These are phyloP conservation scores for Cephalophus harveyi DNA, from an alignment of 2,113 vertebrate genomes.

Conservation along the genomic window DNA sequence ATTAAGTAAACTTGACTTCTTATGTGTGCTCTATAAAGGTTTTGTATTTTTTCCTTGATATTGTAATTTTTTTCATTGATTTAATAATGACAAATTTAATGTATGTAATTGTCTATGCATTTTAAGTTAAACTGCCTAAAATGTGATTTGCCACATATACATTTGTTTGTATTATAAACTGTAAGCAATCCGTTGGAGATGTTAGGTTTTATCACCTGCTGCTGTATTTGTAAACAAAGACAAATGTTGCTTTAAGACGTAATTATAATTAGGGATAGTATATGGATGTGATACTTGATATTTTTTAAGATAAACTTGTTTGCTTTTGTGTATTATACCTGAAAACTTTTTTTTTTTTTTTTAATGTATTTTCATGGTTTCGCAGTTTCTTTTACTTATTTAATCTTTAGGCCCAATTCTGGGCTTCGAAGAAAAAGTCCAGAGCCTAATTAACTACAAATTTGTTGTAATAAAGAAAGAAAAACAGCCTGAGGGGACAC, in stretches of 20 bases:
- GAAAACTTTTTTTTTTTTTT: constrained; percentile 69
- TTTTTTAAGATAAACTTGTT: constrained; percentile 84
- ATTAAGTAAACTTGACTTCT: constrained; percentile 48
- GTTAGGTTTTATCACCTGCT: constrained; percentile 80
- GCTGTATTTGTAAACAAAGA: constrained; percentile 85
- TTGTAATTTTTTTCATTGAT: constrained; percentile 55
- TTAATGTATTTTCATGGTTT: constrained; percentile 83
- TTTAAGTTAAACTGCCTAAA: constrained; percentile 81
- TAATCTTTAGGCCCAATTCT: constrained; percentile 10
- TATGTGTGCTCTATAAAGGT: constrained; percentile 27
- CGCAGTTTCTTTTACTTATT: constrained; percentile 17
- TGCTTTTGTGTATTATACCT: constrained; percentile 84
- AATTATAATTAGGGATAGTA: constrained; percentile 79
- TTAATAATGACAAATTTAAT: constrained; percentile 58
- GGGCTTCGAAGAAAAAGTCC: constrained; percentile 4
- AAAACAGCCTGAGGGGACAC: background rate
- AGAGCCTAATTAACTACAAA: background rate
- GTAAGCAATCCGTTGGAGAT: constrained; percentile 79
- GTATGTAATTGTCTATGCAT: constrained; percentile 78
- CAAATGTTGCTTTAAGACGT: constrained; percentile 82
- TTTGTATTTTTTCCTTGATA: constrained; percentile 48
- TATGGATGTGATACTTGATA: constrained; percentile 85
- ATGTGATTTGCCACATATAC: constrained; percentile 80
- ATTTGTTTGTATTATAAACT: constrained; percentile 81
- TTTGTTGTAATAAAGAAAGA: constrained; percentile 2